Base-by-base conservation (phyloP, 1,140 invertebrate species). In the Ladona fulva region DNA sequence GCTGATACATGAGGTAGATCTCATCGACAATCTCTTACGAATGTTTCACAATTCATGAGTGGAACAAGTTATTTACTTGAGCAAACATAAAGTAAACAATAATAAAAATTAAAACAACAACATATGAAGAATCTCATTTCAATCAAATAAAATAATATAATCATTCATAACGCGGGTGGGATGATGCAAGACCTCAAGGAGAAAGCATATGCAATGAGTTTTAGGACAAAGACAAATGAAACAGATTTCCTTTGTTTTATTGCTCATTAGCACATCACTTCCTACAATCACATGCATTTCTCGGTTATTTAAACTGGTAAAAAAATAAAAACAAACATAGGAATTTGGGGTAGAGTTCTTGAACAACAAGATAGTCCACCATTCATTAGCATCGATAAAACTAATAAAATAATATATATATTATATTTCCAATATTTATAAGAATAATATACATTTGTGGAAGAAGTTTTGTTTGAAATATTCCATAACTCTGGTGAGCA, bases 71-170 rank as follows among this genome's bases (percentile, higher is more conserved):
- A 19, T 19, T 66, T 6, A 66, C 52, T 66, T 66, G 52, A 66
- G 52, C 52, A 66, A 66, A 66, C 3, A 66, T 22, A 19, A 66
- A 19, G 14, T 66, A 66, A 66, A 66, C 52, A 66, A 66, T 66
- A 66, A 66, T 66, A 66, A 66, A 66, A 16, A 66, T 66, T 66
- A 66, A 37, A 66, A 66, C 52, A 66, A 66, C 52, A 66, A 66
- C 52, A 66, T 66, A 66, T 6, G 52, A 66, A 66, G 52, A 66
- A 66, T 19, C n/a, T 66, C 52, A 66, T 66, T 66, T 66, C 52
- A 66, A 66, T 66, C 52, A 66, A 66, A 66, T 66, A 66, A 66
- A 66, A 66, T 66, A 66, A 66, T 66, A 66, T 66, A 19, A 66
- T 66, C 52, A 66, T 66, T 66, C 52, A 66, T 66, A 66, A 66